phyloP scores from a whole-genome alignment of 2,113 vertebrate species.

The Orthonyx spaldingii region DNA sequence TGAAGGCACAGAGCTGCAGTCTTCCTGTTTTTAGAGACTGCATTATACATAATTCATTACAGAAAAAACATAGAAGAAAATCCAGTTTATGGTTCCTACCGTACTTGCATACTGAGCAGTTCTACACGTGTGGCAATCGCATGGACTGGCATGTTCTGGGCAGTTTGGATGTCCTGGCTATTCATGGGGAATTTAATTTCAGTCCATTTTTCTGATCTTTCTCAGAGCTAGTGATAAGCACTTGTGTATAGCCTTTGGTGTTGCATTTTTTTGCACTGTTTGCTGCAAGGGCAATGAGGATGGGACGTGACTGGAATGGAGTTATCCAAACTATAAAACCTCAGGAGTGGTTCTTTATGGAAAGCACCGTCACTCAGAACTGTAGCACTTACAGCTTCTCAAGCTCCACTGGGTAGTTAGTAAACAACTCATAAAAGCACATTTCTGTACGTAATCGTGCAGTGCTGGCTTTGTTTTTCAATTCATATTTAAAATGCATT shows the following conservation, averaged over 20 bases:
- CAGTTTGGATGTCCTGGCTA: not conserved
- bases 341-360: not conserved
- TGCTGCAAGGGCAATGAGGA: not conserved
- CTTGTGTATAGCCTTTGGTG: not conserved
- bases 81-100: not conserved
- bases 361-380: not conserved
- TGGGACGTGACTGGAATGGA: not conserved
- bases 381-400: not conserved
- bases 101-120: not conserved
- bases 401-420: not conserved
- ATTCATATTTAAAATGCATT: not conserved
- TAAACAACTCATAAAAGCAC: not conserved
- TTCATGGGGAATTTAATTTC: not conserved
- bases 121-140: not conserved
- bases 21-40: not conserved
- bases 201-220: not conserved
- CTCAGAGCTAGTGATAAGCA: not conserved
- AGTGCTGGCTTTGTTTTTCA: not conserved
- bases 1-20: not conserved
- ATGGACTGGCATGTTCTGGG: not conserved
- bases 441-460: not conserved
- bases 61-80: not conserved
- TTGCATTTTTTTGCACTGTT: not conserved
- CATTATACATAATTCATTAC: not conserved
- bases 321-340: not conserved